phyloP scores from a whole-genome alignment of 2,888 invertebrate species.

The Melieria crassipennis region DNA sequence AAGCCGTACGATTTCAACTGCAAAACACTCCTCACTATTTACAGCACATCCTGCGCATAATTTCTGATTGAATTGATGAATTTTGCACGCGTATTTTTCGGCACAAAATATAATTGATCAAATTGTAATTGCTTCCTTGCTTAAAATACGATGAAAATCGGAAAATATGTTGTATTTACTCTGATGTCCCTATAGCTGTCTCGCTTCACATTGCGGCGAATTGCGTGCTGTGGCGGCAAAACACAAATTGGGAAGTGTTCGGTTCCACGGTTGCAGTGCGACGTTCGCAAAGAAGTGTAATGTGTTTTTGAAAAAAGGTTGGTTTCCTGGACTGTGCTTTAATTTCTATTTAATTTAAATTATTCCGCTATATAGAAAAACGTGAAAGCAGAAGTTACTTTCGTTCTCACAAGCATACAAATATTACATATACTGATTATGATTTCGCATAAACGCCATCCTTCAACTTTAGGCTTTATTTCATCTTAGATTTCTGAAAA shows the following conservation, averaged over 20 bases:
- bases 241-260: slow-evolving; percentile 15
- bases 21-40: background rate
- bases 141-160: slow-evolving; percentile 26
- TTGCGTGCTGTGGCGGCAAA: slow-evolving; percentile 28
- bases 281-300: slow-evolving; percentile 4
- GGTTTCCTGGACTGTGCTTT: no score
- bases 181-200: slow-evolving; percentile 4
- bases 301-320: background rate
- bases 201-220: slow-evolving; percentile 9
- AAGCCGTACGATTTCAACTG: background rate
- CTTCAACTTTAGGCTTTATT: no score
- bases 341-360: no score
- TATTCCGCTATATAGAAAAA: no score
- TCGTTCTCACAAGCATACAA: no score
- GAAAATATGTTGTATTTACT: slow-evolving; percentile 17
- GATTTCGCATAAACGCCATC: no score
- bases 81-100: background rate
- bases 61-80: slow-evolving; percentile 6
- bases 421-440: no score
- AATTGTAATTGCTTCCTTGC: slow-evolving; percentile 12
- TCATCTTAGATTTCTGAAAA: no score
- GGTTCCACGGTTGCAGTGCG: background rate
- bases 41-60: slow-evolving; percentile 4
- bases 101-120: slow-evolving; percentile 16
- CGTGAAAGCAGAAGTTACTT: no score